Percentiles rank a stretch among this genome's conserved stretches.
Conservation (phyloP, 2,113 vertebrate species). For the Vombatus ursinus region DNA sequence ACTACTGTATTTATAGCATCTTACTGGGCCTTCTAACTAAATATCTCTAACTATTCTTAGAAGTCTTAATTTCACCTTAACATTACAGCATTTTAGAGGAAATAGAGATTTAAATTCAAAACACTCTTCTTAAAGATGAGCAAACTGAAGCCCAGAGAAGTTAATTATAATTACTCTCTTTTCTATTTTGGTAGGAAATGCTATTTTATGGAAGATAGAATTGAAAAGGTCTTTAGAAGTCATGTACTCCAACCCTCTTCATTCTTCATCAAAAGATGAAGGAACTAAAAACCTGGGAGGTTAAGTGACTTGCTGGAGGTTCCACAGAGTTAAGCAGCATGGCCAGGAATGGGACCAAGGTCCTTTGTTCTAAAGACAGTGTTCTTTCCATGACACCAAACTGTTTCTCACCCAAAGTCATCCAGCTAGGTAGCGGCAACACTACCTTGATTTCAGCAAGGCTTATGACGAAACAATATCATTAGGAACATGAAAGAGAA, state of each 20-base stretch:
- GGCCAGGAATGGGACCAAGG: background rate
- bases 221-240: background rate
- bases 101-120: background rate
- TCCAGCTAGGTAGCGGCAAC: background rate
- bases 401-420: background rate
- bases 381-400: background rate
- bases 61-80: slow-evolving; percentile 41
- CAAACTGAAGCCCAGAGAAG: background rate
- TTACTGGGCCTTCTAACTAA: background rate
- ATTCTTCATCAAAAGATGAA: background rate
- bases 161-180: background rate
- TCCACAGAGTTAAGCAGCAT: background rate
- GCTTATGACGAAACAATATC: background rate
- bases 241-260: background rate
- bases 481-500: background rate
- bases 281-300: background rate
- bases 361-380: background rate
- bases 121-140: background rate
- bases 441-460: slow-evolving; percentile 1
- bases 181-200: background rate
- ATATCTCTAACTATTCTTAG: slow-evolving; percentile 17
- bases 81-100: background rate
- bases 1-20: background rate
- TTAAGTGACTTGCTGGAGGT: background rate
- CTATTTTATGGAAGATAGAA: background rate